Conservation (phyloP, 35 echinoderm and acorn worm species). For the Apostichopus californicus region DNA sequence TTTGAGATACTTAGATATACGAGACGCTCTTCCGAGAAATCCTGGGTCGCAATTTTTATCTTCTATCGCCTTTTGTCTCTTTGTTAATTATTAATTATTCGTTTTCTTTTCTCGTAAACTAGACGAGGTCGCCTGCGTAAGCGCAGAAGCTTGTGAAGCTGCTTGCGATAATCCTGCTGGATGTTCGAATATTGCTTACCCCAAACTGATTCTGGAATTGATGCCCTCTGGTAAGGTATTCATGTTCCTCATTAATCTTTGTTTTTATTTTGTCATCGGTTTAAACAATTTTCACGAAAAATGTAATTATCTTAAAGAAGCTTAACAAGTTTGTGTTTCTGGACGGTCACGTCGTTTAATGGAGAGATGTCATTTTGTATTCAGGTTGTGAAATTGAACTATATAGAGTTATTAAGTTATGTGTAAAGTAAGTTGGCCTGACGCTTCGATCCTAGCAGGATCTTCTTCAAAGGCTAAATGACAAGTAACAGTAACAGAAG, state of each 20-base stretch:
- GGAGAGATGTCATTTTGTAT: no score
- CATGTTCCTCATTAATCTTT: background rate
- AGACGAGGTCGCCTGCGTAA: constrained; percentile 82
- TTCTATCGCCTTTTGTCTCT: background rate
- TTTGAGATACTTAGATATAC: background rate
- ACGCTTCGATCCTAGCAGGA: no score
- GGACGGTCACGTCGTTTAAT: no score
- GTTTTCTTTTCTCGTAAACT: constrained; percentile 29
- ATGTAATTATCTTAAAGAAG: no score
- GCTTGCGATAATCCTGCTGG: constrained; percentile 62
- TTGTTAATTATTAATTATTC: background rate
- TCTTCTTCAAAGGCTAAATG: no score
- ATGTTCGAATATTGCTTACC: constrained; percentile 88
- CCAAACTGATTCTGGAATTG: constrained; percentile 75
- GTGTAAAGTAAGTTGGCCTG: no score
- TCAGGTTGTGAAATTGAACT: no score
- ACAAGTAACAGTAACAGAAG: no score
- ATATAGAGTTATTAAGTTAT: no score
- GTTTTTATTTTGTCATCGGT: background rate
- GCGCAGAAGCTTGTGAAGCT: constrained; percentile 58
- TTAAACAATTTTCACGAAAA: no score
- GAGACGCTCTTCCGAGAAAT: background rate
- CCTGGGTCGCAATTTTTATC: background rate
- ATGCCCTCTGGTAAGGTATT: constrained; percentile 78
- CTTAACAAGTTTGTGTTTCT: no score